phyloP scores from a whole-genome alignment of 2,888 invertebrate genomes.

The Polydrusus cervinus region DNA sequence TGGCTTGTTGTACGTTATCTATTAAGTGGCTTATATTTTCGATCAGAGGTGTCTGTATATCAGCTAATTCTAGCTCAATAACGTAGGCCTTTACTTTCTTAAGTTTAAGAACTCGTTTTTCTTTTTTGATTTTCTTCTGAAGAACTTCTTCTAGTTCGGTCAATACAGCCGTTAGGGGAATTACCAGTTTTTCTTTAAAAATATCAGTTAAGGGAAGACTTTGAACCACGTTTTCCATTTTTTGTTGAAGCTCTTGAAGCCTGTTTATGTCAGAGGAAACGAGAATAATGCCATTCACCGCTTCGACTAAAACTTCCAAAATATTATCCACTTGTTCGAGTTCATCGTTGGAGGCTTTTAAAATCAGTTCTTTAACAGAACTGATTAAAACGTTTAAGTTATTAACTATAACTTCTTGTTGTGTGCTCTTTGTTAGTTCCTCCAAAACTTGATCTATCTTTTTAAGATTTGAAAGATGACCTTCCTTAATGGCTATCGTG shows the following conservation, averaged over 20 bases:
- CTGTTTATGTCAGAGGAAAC: neutral
- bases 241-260: neutral
- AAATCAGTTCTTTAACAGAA: neutral
- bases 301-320: constrained; percentile 30
- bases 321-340: constrained; percentile 35
- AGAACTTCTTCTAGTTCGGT: neutral
- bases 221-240: neutral
- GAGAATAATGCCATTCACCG: neutral
- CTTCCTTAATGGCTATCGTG: neutral
- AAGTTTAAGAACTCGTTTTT: constrained; percentile 31
- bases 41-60: constrained; percentile 32
- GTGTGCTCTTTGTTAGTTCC: neutral
- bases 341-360: neutral
- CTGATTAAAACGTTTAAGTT: neutral
- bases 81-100: constrained; percentile 47
- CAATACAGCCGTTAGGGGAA: neutral
- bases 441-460: neutral
- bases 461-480: neutral
- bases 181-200: neutral
- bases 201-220: neutral
- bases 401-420: neutral
- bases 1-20: constrained; percentile 31
- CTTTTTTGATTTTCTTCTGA: constrained; percentile 20
- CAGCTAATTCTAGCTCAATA: constrained; percentile 36
- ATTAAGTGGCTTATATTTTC: constrained; percentile 41